These are phyloP conservation scores for Tragelaphus strepsiceros DNA, from an alignment of 2,113 vertebrate species.

Conservation along the genomic window DNA sequence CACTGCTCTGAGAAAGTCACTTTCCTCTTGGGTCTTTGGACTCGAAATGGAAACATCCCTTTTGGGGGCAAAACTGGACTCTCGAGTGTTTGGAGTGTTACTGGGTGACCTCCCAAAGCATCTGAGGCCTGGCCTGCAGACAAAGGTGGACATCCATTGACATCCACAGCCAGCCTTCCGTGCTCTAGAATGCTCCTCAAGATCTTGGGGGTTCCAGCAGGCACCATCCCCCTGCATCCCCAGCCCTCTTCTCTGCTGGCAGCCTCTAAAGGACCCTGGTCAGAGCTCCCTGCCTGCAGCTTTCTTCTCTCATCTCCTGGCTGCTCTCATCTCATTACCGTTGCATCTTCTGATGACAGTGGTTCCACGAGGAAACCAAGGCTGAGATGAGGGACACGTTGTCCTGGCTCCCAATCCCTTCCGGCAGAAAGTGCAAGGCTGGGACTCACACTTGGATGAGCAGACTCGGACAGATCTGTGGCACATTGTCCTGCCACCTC, in stretches of 20 bases:
- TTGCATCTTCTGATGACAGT: not conserved
- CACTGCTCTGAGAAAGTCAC: not conserved
- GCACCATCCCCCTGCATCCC: not conserved
- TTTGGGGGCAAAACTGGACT: not conserved
- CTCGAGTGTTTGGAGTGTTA: not conserved
- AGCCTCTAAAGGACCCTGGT: not conserved
- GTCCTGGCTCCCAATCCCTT: not conserved
- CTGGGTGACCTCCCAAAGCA: not conserved
- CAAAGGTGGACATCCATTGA: fast-evolving
- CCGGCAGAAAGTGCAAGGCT: not conserved
- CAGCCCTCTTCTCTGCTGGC: not conserved
- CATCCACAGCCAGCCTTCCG: not conserved
- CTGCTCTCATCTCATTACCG: not conserved
- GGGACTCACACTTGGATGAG: not conserved
- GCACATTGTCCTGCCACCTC: not conserved
- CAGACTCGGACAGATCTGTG: not conserved
- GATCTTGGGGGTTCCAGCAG: not conserved
- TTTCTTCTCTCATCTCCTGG: fast-evolving
- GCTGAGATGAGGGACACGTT: not conserved
- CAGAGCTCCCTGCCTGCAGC: too few species aligned
- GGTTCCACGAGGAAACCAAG: not conserved
- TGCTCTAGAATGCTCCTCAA: not conserved
- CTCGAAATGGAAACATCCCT: not conserved
- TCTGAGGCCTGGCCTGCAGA: not conserved
- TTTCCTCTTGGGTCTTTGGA: not conserved